Conservation (phyloP, 1,140 invertebrate species). For the Heliconius congener region DNA sequence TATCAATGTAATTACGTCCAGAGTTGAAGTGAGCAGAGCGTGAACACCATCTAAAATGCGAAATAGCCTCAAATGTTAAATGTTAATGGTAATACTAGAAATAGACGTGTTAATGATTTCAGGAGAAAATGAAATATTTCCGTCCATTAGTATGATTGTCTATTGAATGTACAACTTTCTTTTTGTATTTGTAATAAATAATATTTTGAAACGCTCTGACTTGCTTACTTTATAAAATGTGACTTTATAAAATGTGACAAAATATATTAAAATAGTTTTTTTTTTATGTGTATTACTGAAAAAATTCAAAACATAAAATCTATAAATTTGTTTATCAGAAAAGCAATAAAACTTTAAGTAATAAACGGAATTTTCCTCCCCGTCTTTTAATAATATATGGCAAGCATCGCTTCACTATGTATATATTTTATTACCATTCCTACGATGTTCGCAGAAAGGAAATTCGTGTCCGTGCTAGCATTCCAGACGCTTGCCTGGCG, state of each 20-base stretch:
- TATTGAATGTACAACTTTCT: too few species aligned
- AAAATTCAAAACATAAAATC: too few species aligned
- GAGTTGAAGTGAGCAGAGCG: background rate
- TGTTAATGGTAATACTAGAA: slow-evolving; percentile 15
- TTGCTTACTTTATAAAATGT: too few species aligned
- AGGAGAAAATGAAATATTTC: too few species aligned
- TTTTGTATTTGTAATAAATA: too few species aligned
- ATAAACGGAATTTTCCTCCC: slow-evolving; percentile 29
- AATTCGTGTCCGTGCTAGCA: slow-evolving; percentile 27
- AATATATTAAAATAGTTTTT: too few species aligned
- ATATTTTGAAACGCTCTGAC: too few species aligned
- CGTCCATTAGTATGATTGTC: too few species aligned
- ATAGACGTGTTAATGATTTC: background rate
- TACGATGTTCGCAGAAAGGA: slow-evolving; percentile 27
- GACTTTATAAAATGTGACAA: too few species aligned
- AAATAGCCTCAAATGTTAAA: background rate
- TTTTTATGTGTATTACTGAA: too few species aligned
- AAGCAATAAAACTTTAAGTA: slow-evolving; percentile 28
- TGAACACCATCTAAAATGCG: background rate
- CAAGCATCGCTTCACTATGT: slow-evolving; percentile 36
- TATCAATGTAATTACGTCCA: background rate
- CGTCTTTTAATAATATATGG: slow-evolving; percentile 28
- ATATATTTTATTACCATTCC: slow-evolving; percentile 33
- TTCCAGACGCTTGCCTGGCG: slow-evolving; percentile 30
- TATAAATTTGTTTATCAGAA: slow-evolving; percentile 14